Evolutionary conservation across 2,113 vertebrate species (phyloP), one percentile per base, ranked within the genome.

Genomic region (Mola mola): DNA sequence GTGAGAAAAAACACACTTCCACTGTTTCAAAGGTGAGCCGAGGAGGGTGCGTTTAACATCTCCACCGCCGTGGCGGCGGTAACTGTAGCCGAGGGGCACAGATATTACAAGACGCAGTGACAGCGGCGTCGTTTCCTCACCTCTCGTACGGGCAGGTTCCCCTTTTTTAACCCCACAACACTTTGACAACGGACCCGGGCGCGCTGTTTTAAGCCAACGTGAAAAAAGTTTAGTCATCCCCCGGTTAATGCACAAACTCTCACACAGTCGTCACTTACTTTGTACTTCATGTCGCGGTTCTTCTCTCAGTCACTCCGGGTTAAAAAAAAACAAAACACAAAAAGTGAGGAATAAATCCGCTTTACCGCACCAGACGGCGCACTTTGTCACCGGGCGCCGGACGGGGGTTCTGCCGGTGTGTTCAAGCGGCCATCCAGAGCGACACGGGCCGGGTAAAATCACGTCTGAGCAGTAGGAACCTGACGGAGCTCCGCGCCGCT

Each of bases 231-330:
- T n/a, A n/a, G n/a, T n/a, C n/a, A n/a, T n/a, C n/a, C n/a, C n/a
- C n/a, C n/a, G n/a, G n/a, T n/a, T n/a, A n/a, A n/a, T n/a, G n/a
- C n/a, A n/a, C n/a, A n/a, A n/a, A n/a, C n/a, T n/a, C n/a, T n/a
- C n/a, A n/a, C n/a, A n/a, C n/a, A n/a, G 28, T 19, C 29, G 26
- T 29, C 63, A 90, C 92, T 93, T 87, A 93, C 92, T 91, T 92
- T 92, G 71, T 92, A 90, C 78, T 93, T 93, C 92, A 93, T 93
- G 12, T 67, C 79, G 66, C 26, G 13, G 41, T 51, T 76, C 71
- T 29, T 52, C 26, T 58, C 34, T 28, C 11, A 21, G 69, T 12
- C 12, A 75, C 71, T 86, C 79, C 76, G 6, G 41, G 28, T 29
- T 29, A 29, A 29, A 29, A 29, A 29, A 29, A n/a, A n/a, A n/a